Evolutionary conservation across 2,888 invertebrate species (phyloP).

Genomic region (Lagria hirta): DNA sequence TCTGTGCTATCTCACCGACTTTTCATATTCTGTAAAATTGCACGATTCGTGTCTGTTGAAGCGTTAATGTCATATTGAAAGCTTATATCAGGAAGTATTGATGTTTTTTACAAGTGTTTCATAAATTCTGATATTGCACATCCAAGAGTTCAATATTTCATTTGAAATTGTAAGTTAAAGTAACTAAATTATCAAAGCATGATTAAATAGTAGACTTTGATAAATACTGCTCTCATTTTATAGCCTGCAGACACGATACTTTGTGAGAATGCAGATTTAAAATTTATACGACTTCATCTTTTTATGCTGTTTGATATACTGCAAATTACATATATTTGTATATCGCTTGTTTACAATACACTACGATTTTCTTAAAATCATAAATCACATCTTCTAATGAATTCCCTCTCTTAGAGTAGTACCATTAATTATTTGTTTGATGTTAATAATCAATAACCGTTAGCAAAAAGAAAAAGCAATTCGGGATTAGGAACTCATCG

Average conservation of each 20-base stretch:
- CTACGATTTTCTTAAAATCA: constrained; percentile 11
- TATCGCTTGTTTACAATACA: constrained; percentile 16
- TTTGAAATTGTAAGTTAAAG: constrained; percentile 34
- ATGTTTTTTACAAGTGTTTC: no score
- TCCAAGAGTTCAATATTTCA: constrained; percentile 23
- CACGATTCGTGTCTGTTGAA: no score
- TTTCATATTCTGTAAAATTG: no score
- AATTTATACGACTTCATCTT: constrained; percentile 40
- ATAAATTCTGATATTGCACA: no score
- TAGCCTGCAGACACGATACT: constrained; percentile 46
- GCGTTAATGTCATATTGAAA: no score
- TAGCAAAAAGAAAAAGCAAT: constrained; percentile 25
- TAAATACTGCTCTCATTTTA: constrained; percentile 49
- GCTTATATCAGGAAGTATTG: no score
- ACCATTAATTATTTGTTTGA: constrained; percentile 21
- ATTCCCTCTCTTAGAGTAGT: constrained; percentile 7
- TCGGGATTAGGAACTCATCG: constrained; percentile 43
- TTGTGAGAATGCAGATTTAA: constrained; percentile 45
- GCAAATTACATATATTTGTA: constrained; percentile 39
- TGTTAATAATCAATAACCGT: constrained; percentile 32
- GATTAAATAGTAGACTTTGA: constrained; percentile 51
- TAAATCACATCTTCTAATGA: constrained; percentile 22
- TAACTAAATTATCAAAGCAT: constrained; percentile 49
- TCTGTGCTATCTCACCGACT: no score
- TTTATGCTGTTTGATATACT: constrained; percentile 40